Evolutionary conservation across 2,797 vertebrate genomes (phyloP).

Genomic region (Etheostoma nigrum): DNA sequence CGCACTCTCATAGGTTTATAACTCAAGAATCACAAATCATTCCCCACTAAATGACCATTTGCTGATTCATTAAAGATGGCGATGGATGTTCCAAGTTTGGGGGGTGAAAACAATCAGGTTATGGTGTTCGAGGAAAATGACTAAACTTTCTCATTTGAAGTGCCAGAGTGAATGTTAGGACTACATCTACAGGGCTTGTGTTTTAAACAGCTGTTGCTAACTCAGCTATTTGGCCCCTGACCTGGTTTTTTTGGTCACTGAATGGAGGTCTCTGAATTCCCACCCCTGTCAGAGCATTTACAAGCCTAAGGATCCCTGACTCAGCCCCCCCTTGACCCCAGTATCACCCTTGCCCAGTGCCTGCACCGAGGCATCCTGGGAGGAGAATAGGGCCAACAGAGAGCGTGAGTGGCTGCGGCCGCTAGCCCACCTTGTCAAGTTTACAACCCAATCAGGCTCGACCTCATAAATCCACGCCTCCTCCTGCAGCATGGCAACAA

Average conservation of each 20-base stretch:
- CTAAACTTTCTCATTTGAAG: background rate
- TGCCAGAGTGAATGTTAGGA: slow-evolving; percentile 21
- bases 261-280: slow-evolving; percentile 89
- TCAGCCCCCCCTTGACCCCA: slow-evolving; percentile 75
- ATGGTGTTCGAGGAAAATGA: background rate
- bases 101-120: background rate
- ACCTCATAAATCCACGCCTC: slow-evolving; percentile 90
- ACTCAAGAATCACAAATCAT: slow-evolving; percentile 30
- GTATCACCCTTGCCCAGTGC: slow-evolving; percentile 77
- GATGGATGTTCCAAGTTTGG: background rate
- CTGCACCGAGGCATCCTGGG: slow-evolving; percentile 83
- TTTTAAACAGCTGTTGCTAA: slow-evolving; percentile 88
- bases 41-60: slow-evolving; percentile 29
- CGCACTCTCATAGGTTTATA: slow-evolving; percentile 27
- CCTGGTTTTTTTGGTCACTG: slow-evolving; percentile 85
- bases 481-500: slow-evolving; percentile 89
- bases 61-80: background rate
- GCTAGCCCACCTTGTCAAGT: slow-evolving; percentile 84
- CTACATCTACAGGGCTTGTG: slow-evolving; percentile 46
- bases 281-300: slow-evolving; percentile 88
- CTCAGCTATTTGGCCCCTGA: slow-evolving; percentile 89
- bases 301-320: slow-evolving; percentile 85
- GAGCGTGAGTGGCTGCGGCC: slow-evolving; percentile 66
- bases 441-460: slow-evolving; percentile 91
- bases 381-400: slow-evolving; percentile 77